Evolutionary conservation across 2,888 invertebrate genomes (phyloP), one percentile per base, ranked within the genome.

Genomic region (Elysia crispata): DNA sequence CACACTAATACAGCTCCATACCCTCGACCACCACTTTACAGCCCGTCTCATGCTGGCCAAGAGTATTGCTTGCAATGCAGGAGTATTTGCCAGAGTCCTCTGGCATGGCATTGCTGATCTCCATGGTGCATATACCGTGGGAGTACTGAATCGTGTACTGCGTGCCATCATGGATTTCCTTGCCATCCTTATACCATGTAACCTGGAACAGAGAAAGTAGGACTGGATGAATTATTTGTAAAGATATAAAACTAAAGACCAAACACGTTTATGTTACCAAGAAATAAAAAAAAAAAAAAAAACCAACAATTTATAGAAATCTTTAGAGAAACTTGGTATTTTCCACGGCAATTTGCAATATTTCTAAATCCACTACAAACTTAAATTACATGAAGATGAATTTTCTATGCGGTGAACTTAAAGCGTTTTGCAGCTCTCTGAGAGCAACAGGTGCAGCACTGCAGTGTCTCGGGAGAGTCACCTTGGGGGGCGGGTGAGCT

Each of bases 31-130:
- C 86, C 70, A 92, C 90, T 86, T 97, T 97, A 92, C 98, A 98
- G 84, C 95, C 95, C 23, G 98, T 98, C 94, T 99, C 98, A 89
- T 98, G 98, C 49, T 95, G 95, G 88, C 99, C 99, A 91, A 98
- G 97, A 76, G 94, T 94, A 93, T 99, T 99, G 85, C 95, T 96
- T 25, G 99, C 99, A 54, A 96, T 94, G 92, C 99, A 99, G 66
- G 95, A 95, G 93, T 99, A 99, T 92, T 96, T 97, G 86, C 99
- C 99, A 83, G 98, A 97, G 94, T 99, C 99, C 81, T 96, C 96
- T 0, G 97, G 96, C 89, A 96, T 95, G 91, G 98, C 98, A 93
- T 97, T 97, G 85, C 96, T 95, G 87, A 99, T 98, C 94, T 99
- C 99, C 93, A 99, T 95, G 0, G 98, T 97, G 77, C 98, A 96